These are phyloP conservation scores for Cirrhinus mrigala DNA, from an alignment of 2,797 vertebrate species.

Conservation along the genomic window DNA sequence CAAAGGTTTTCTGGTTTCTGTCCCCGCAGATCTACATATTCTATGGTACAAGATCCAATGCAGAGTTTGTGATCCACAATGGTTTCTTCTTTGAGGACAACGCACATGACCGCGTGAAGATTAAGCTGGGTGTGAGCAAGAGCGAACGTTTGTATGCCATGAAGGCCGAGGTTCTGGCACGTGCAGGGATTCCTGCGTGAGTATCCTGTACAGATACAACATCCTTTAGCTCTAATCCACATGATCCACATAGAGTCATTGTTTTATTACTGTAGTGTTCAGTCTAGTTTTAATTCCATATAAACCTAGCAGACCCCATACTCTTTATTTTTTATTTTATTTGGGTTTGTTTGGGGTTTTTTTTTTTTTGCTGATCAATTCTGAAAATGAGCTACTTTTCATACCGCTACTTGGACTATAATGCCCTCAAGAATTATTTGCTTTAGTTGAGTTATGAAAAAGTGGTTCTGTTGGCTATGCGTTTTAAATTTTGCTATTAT, in stretches of 20 bases:
- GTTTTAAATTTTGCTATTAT: too few relatives aligned
- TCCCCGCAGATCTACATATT: conserved; percentile 95
- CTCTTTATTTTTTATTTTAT: conserved; percentile 63
- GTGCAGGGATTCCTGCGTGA: conserved; percentile 96
- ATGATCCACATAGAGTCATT: not conserved
- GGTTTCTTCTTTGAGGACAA: conserved; percentile 99
- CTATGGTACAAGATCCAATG: conserved; percentile 97
- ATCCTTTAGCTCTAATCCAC: not conserved
- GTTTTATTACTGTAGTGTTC: conserved; percentile 22
- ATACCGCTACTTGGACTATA: not conserved
- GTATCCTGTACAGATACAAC: conserved; percentile 64
- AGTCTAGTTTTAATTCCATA: not conserved
- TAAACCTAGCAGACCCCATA: not conserved
- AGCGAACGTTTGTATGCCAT: conserved; percentile 97
- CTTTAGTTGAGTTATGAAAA: conserved; percentile 37
- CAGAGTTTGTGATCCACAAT: conserved; percentile 98
- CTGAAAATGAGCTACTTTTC: not conserved
- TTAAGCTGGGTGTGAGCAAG: conserved; percentile 98
- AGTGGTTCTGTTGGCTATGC: too few relatives aligned
- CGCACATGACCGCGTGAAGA: conserved; percentile 97
- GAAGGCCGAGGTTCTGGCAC: conserved; percentile 97
- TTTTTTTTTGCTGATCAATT: not conserved
- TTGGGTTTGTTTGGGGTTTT: too few relatives aligned
- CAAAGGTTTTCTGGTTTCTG: not conserved
- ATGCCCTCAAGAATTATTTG: conserved; percentile 57